Percentiles rank a stretch among this genome's conserved stretches.
Evolutionary conservation across 2,797 vertebrate genomes (phyloP).

Genomic region (Typhlichthys subterraneus): DNA sequence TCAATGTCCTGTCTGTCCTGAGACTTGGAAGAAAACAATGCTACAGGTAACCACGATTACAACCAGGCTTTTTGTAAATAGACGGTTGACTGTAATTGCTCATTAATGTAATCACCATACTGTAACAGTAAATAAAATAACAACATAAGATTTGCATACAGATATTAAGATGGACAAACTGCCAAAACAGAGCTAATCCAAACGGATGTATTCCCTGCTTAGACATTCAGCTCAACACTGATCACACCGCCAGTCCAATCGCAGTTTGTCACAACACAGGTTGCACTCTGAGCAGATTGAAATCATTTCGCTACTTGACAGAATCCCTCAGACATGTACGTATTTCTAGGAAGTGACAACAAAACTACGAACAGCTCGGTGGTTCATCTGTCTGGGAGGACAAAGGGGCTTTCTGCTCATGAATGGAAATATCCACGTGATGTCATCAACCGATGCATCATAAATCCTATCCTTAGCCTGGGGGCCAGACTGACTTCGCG

Average conservation of each 20-base stretch:
- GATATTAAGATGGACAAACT: no score
- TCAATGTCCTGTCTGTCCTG: no score
- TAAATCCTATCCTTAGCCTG: conserved; percentile 61
- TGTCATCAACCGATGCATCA: conserved; percentile 62
- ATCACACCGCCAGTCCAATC: conserved; percentile 50
- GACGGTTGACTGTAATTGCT: no score
- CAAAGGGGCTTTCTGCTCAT: conserved; percentile 48
- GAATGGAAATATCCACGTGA: conserved; percentile 64
- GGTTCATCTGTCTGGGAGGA: conserved; percentile 52
- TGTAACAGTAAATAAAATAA: no score
- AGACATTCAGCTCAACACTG: conserved; percentile 42
- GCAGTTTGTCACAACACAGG: conserved; percentile 63
- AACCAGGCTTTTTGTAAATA: no score
- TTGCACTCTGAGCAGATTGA: conserved; percentile 55
- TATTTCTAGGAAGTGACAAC: conserved; percentile 51
- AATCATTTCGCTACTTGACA: conserved; percentile 53
- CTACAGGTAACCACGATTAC: no score
- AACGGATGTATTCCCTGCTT: conserved; percentile 39
- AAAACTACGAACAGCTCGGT: conserved; percentile 42
- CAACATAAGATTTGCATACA: no score
- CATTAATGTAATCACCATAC: no score
- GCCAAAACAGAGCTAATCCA: conserved; percentile 44
- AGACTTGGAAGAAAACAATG: no score
- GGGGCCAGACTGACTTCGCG: conserved; percentile 67
- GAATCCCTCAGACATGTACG: conserved; percentile 30